phyloP scores from a whole-genome alignment of 2,113 vertebrate genomes.

The Variabilichromis moorii region DNA sequence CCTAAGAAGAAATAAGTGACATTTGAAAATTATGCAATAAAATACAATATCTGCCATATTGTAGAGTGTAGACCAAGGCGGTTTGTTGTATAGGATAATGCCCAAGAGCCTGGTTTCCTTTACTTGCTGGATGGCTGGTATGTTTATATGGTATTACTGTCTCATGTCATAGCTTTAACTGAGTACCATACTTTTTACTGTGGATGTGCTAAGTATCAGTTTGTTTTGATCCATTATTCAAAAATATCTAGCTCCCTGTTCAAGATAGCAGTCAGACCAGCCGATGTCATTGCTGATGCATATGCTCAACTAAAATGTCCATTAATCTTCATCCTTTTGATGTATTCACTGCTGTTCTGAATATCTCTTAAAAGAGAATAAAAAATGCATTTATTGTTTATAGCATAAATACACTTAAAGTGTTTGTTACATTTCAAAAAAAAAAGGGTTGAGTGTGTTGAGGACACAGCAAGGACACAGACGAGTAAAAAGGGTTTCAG shows the following conservation, averaged over 20 bases:
- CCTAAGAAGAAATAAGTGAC: neutral
- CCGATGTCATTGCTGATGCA: neutral
- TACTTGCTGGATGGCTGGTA: neutral
- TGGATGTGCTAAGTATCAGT: neutral
- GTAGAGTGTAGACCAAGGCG: neutral
- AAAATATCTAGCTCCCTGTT: neutral
- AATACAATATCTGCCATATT: neutral
- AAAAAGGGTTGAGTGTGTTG: too few species aligned
- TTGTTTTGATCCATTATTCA: neutral
- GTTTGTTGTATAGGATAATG: neutral
- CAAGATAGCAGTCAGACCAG: neutral
- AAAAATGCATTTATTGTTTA: neutral
- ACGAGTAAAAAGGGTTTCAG: neutral
- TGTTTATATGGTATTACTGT: neutral
- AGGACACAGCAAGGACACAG: slow-evolving; percentile 12
- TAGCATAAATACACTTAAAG: neutral
- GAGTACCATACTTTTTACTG: neutral
- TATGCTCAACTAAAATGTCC: neutral
- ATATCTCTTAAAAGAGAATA: neutral
- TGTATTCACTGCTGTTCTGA: neutral
- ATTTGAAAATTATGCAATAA: neutral
- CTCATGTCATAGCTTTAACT: neutral
- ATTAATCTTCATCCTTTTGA: neutral
- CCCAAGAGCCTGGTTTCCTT: neutral
- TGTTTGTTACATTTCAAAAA: neutral